These are phyloP conservation scores for Meriones psammophilus DNA, from an alignment of 2,797 vertebrate genomes.

Conservation along the genomic window DNA sequence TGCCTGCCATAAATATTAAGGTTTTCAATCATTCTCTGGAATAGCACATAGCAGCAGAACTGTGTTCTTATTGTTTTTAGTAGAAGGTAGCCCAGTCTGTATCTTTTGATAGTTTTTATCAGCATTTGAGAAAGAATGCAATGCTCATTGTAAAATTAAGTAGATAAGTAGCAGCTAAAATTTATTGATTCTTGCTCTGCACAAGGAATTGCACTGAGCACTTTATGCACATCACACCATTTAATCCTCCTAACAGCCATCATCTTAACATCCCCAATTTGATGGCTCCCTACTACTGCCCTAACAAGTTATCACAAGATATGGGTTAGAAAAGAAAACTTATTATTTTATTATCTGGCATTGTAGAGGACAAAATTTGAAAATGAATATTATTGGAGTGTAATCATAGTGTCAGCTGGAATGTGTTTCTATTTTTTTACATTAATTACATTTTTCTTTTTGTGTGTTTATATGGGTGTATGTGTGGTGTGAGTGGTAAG, in stretches of 20 bases:
- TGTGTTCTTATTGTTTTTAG: slow-evolving; percentile 6
- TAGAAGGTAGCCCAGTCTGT: neutral
- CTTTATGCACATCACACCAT: neutral
- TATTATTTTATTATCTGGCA: neutral
- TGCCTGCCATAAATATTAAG: slow-evolving; percentile 73
- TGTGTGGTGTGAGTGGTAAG: neutral
- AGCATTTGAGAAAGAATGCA: neutral
- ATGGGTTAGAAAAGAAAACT: neutral
- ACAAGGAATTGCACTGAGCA: neutral
- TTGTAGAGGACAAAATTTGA: neutral
- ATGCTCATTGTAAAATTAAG: slow-evolving; percentile 5
- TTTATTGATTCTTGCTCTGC: neutral
- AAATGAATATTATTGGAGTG: neutral
- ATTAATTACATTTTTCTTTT: neutral
- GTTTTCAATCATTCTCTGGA: slow-evolving; percentile 66
- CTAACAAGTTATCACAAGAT: neutral
- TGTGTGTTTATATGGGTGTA: neutral
- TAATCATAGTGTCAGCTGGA: neutral
- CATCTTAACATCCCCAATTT: neutral
- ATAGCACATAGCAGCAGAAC: neutral
- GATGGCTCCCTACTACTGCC: neutral
- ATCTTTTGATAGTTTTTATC: slow-evolving; percentile 17
- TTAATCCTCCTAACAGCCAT: neutral
- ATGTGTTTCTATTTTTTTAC: neutral
- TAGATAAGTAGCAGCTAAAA: neutral